Evolutionary conservation across 2,797 vertebrate genomes (phyloP), one percentile per base, ranked within the genome.

Genomic region (Myoxocephalus aenaeus): DNA sequence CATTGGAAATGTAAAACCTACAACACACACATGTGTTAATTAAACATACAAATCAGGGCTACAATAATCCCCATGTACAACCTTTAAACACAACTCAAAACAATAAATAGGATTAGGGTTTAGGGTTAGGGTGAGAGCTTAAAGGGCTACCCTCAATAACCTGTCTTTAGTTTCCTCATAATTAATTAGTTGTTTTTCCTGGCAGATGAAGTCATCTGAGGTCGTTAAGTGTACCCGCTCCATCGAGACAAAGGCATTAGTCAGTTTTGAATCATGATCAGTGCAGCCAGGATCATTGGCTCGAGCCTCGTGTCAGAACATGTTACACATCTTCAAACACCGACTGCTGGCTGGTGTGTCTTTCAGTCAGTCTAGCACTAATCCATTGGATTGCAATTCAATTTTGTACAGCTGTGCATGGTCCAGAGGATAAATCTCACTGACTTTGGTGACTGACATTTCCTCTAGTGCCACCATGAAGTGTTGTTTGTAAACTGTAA

Each of bases 1-100:
- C 67, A 57, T 72, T 18, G 54, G 27, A 59, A 70, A 25, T 54
- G 40, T 51, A 15, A 69, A 61, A 73, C 29, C 29, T 40, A 7
- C 29, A 58, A 12, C 59, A 20, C 46, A 61, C 44, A 29, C 48
- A 1, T 34, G 15, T 27, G 25, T 27, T 27, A 27, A 27, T 27
- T 27, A 27, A 27, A 27, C 25, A 27, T 27, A 27, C 1, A 27
- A 27, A 27, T 27, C 25, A 27, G 25, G 25, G 25, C 2, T 27
- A 27, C 25, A 27, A 27, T 27, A 27, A 27, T 27, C 25, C 25
- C 25, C 25, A 27, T 27, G 25, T 27, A 27, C 25, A 27, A 27
- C 25, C 25, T 27, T 2, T 27, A 27, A 27, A 27, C 25, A 27
- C 25, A 27, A 1, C 25, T 27, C 25, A 27, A 27, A 27, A 27